Percentiles rank a stretch among this genome's conserved stretches.
Evolutionary conservation across 1,140 invertebrate genomes (phyloP).

Genomic region (Leptinotarsa defecta): DNA sequence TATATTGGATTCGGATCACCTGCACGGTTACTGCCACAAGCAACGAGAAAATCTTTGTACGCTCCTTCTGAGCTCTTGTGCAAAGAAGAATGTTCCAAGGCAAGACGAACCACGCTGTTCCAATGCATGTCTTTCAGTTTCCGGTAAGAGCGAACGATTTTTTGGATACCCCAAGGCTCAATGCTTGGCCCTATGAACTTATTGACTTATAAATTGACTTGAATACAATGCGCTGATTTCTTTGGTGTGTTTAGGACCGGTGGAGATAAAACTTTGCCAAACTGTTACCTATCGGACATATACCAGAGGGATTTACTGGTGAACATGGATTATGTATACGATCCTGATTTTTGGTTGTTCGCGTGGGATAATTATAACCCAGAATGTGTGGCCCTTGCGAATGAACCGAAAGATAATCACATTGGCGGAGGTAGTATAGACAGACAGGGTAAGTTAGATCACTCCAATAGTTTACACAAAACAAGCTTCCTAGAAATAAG

Average conservation of each 20-base stretch:
- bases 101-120: constrained; percentile 63
- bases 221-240: neutral
- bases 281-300: constrained; percentile 73
- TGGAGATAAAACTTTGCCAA: constrained; percentile 52
- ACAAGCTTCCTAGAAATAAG: too few species aligned
- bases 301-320: constrained; percentile 69
- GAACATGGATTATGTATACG: constrained; percentile 67
- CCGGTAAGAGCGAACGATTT: constrained; percentile 58
- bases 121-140: constrained; percentile 75
- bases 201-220: too few species aligned
- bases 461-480: too few species aligned
- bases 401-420: constrained; percentile 31
- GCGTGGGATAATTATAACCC: constrained; percentile 64
- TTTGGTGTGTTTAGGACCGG: constrained; percentile 42
- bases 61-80: constrained; percentile 70
- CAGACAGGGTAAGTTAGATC: neutral
- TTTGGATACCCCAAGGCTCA: neutral
- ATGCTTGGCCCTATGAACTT: neutral
- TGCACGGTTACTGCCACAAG: constrained; percentile 67
- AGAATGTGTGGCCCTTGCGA: constrained; percentile 43
- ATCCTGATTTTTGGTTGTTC: constrained; percentile 66
- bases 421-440: neutral
- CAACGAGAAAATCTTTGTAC: constrained; percentile 65
- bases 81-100: constrained; percentile 68
- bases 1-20: constrained; percentile 74